These are phyloP conservation scores for Neodiprion virginianus DNA, from an alignment of 1,140 invertebrate species.

Conservation along the genomic window DNA sequence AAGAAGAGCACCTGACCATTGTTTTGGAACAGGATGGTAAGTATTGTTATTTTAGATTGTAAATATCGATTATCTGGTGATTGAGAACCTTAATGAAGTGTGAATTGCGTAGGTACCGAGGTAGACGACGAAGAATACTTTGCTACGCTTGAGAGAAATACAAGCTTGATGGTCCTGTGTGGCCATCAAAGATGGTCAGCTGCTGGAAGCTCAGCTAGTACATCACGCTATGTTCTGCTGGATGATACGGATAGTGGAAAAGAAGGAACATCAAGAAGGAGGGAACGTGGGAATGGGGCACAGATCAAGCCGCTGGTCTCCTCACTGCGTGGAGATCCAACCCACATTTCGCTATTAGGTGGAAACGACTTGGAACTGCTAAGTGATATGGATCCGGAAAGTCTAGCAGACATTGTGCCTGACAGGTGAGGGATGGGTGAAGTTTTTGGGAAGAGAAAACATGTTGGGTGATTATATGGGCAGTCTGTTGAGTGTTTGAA, in stretches of 20 bases:
- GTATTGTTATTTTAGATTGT: not conserved
- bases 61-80: not conserved
- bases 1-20: constrained; percentile 70
- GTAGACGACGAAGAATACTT: constrained; percentile 90
- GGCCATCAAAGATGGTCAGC: constrained; percentile 76
- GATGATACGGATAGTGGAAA: constrained; percentile 73
- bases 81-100: too few relatives aligned
- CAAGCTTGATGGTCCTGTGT: constrained; percentile 79
- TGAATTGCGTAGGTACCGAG: constrained; percentile 68
- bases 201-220: constrained; percentile 49
- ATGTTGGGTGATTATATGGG: not conserved
- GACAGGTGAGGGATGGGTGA: constrained; percentile 66
- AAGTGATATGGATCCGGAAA: constrained; percentile 86
- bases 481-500: not conserved
- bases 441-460: not conserved
- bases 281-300: constrained; percentile 59
- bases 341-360: constrained; percentile 81
- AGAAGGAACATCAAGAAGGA: constrained; percentile 59
- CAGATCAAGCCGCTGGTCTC: constrained; percentile 66
- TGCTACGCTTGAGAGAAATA: constrained; percentile 81
- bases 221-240: constrained; percentile 65
- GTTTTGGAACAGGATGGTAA: constrained; percentile 80
- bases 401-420: constrained; percentile 77
- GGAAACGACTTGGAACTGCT: constrained; percentile 80
- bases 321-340: constrained; percentile 77